Conservation (phyloP, 2,113 vertebrate genomes). For the Corydoras maculifer region DNA sequence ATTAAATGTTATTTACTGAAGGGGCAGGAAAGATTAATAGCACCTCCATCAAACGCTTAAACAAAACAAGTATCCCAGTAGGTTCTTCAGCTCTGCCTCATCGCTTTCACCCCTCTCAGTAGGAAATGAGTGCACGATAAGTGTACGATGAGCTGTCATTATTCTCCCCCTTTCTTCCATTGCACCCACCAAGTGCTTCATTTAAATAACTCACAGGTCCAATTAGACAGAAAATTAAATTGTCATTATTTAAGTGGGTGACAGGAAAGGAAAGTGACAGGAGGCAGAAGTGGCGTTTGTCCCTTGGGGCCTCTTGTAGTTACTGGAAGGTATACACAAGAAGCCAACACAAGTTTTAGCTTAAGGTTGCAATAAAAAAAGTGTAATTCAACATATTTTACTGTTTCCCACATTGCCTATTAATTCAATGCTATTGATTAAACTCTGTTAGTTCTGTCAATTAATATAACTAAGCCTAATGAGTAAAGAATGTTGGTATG, state of each 20-base stretch:
- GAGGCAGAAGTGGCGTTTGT: conserved; percentile 52
- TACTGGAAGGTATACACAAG: conserved; percentile 45
- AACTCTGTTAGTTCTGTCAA: too few relatives aligned
- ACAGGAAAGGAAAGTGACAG: conserved; percentile 51
- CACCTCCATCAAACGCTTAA: conserved; percentile 9
- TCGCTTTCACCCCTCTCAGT: conserved; percentile 58
- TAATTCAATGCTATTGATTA: too few relatives aligned
- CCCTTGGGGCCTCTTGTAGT: conserved; percentile 49
- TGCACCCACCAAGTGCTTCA: conserved; percentile 67
- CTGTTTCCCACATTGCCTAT: too few relatives aligned
- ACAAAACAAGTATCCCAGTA: conserved; percentile 14
- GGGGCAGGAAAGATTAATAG: conserved; percentile 52
- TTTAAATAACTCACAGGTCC: conserved; percentile 84
- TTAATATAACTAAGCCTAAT: too few relatives aligned
- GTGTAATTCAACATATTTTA: too few relatives aligned
- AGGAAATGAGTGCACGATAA: conserved; percentile 45
- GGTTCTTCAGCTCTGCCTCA: conserved; percentile 27
- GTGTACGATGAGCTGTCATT: conserved; percentile 25
- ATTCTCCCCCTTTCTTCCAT: conserved; percentile 2
- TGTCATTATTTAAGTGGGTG: conserved; percentile 68
- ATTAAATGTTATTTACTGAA: conserved; percentile 79
- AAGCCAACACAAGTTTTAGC: conserved; percentile 1
- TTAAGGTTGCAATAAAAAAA: conserved; percentile 3
- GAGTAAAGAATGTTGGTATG: too few relatives aligned
- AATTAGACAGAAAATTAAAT: conserved; percentile 84